Evolutionary conservation across 2,888 invertebrate species (phyloP).

Genomic region (Drosophila meridiana): DNA sequence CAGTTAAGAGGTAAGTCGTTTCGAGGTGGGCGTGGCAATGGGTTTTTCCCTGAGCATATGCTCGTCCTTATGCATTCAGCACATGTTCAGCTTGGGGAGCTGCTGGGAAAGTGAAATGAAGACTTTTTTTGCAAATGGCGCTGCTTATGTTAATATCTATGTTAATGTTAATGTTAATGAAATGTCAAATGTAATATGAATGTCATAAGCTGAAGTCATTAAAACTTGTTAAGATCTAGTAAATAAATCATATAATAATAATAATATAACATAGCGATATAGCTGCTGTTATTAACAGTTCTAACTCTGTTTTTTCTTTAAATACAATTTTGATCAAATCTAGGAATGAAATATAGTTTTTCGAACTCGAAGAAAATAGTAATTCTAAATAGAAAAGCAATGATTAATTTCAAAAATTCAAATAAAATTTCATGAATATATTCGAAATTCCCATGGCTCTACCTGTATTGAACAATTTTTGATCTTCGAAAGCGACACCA

Average conservation of each 20-base stretch:
- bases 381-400: neutral
- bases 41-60: neutral
- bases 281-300: neutral
- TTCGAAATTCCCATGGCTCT: neutral
- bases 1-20: neutral
- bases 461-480: neutral
- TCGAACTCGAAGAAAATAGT: neutral
- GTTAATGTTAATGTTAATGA: neutral
- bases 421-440: neutral
- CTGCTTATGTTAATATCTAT: conserved; percentile 7
- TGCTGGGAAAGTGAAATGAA: conserved; percentile 4
- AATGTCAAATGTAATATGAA: neutral
- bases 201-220: neutral
- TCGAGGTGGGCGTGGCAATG: neutral
- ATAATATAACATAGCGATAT: neutral
- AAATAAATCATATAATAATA: neutral
- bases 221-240: neutral
- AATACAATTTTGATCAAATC: neutral
- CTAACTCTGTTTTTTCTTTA: neutral
- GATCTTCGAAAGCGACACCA: neutral
- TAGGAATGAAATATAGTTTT: neutral
- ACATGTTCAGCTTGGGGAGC: conserved; percentile 11
- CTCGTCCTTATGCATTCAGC: conserved; percentile 14
- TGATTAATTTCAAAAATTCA: neutral
- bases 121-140: conserved; percentile 16